These are phyloP conservation scores for Pipistrellus kuhlii DNA, from an alignment of 2,797 vertebrate genomes.

Conservation along the genomic window DNA sequence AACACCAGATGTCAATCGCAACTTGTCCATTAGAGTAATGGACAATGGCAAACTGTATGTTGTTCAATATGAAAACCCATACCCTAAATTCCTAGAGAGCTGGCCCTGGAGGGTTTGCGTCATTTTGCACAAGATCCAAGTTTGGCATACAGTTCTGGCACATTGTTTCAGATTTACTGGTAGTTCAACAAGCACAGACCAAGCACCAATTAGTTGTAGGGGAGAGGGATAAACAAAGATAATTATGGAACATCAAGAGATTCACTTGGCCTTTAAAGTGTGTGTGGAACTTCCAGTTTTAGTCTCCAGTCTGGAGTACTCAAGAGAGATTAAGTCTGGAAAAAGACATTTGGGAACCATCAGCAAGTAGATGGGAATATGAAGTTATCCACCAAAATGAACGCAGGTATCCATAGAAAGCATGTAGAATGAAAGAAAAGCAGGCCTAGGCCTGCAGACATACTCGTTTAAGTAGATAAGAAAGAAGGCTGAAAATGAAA, in stretches of 20 bases:
- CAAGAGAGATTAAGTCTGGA: slow-evolving; percentile 17
- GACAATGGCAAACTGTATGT: background rate
- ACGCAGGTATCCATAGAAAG: background rate
- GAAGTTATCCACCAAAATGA: background rate
- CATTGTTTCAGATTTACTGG: background rate
- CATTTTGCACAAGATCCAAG: background rate
- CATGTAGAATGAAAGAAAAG: background rate
- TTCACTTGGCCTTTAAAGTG: background rate
- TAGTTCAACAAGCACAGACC: background rate
- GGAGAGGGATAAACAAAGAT: background rate
- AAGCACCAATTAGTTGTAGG: background rate
- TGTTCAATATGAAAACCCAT: slow-evolving; percentile 36
- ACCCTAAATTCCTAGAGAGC: slow-evolving; percentile 11
- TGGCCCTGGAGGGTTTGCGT: background rate
- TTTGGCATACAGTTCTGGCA: background rate
- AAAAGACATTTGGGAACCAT: slow-evolving; percentile 7
- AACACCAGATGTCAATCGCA: slow-evolving; percentile 28
- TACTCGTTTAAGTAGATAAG: background rate
- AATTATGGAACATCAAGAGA: background rate
- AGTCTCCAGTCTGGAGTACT: slow-evolving; percentile 27
- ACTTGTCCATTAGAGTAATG: background rate
- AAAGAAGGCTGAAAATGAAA: background rate
- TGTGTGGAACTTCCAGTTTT: background rate
- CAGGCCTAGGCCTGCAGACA: background rate
- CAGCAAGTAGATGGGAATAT: slow-evolving; percentile 22